A percentile compares a stretch with the other conserved stretches of the same genome.
Evolutionary conservation across 2,113 vertebrate genomes (phyloP).

Genomic region (Indicator indicator): DNA sequence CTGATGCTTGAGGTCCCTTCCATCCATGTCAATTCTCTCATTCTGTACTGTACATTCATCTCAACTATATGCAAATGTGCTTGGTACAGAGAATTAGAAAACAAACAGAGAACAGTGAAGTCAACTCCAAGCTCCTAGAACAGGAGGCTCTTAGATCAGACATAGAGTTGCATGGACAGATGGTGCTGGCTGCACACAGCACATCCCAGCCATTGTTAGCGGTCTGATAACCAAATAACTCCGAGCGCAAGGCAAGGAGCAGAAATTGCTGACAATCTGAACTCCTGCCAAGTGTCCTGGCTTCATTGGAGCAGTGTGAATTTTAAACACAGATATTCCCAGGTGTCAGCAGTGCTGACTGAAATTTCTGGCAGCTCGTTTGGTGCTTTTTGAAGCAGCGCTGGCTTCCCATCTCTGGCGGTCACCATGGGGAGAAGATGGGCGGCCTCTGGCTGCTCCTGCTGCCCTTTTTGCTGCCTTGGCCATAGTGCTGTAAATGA

Average conservation of each 20-base stretch:
- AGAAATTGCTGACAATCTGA: conserved; percentile 58
- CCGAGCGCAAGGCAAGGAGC: conserved; percentile 46
- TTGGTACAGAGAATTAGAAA: background rate
- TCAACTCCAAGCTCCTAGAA: background rate
- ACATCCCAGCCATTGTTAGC: conserved; percentile 24
- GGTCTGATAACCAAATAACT: conserved; percentile 50
- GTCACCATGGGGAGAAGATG: conserved; percentile 42
- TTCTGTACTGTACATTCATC: background rate
- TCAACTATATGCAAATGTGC: background rate
- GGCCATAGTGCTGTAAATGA: background rate
- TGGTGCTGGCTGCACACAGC: background rate
- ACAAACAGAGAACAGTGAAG: background rate
- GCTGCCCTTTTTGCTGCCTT: conserved; percentile 47
- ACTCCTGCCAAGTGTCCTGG: conserved; percentile 13
- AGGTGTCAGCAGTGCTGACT: conserved; percentile 44
- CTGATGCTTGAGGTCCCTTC: too few species aligned
- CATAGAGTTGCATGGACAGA: background rate
- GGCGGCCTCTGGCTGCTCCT: conserved; percentile 41
- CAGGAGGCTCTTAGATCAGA: background rate
- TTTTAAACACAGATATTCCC: conserved; percentile 51
- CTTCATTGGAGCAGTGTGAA: conserved; percentile 20
- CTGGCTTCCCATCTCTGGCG: conserved; percentile 45
- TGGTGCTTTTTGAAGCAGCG: conserved; percentile 27
- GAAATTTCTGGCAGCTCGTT: conserved; percentile 41
- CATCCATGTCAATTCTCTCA: too few species aligned